Evolutionary conservation across 2,797 vertebrate species (phyloP), one percentile per base, ranked within the genome.

Genomic region (Carduelis carduelis): DNA sequence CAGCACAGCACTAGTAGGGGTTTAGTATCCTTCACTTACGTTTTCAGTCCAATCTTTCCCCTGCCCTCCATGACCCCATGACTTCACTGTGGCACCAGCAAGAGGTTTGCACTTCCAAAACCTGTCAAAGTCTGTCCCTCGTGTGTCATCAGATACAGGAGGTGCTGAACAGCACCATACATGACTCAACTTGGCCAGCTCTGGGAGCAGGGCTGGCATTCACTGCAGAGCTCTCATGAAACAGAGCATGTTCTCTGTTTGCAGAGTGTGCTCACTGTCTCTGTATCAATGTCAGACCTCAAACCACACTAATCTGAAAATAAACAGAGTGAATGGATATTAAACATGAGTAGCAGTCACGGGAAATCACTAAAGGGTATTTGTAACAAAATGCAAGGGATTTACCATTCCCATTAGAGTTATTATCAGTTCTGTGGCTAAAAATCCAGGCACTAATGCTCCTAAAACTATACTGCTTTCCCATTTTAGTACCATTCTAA

Each of bases 391-490:
- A 74, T 65, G 53, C 35, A 49, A 81, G 34, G 57, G 61, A 78
- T 92, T 96, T 92, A 77, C 46, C 8, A 12, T 80, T 94, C 82
- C 79, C 55, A 68, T 81, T 83, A 81, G 46, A 61, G 23, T 89
- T 87, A 65, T 26, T 76, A 91, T 78, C 84, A 23, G 28, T 80
- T 89, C 71, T 80, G 61, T 56, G 50, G 84, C 68, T 89, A 72
- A 65, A 92, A 83, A 52, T 76, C 47, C 84, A 89, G 63, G 12
- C 64, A 69, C 39, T 92, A 89, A 92, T 81, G n/a, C 39, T 85
- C 57, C 72, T 80, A 78, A 89, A 87, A 81, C 53, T 30, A 78
- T 95, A 80, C 19, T 39, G 17, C 43, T 91, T 59, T 85, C 39
- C 39, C 30, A 60, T 87, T 92, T 89, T 76, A 81, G 41, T 44